Percentiles rank a stretch among this genome's conserved stretches.
Evolutionary conservation across 1,140 invertebrate species (phyloP).

Genomic region (Pissodes strobi): DNA sequence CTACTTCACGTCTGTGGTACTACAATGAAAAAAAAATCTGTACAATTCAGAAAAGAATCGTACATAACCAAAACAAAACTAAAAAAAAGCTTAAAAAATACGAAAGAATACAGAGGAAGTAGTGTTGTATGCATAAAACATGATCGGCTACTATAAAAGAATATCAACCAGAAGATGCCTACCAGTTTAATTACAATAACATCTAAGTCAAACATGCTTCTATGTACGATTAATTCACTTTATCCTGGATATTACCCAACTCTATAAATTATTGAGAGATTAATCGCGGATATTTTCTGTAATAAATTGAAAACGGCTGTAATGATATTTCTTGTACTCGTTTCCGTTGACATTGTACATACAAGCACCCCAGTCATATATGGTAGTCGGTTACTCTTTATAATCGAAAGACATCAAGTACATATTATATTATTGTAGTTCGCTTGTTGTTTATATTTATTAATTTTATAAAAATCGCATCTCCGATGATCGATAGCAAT

Average conservation of each 20-base stretch:
- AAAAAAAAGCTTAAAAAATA: no score
- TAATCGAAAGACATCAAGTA: no score
- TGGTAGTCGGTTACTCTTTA: neutral
- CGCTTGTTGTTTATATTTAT: no score
- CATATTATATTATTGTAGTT: no score
- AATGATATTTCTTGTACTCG: neutral
- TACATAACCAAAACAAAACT: no score
- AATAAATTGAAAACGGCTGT: constrained; percentile 6
- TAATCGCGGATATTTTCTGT: neutral
- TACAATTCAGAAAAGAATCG: no score
- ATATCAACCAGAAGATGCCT: neutral
- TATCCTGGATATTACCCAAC: neutral
- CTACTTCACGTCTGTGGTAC: no score
- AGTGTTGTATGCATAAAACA: neutral
- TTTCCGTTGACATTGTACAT: neutral
- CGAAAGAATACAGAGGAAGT: no score
- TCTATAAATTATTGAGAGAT: constrained; percentile 12
- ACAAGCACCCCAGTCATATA: neutral
- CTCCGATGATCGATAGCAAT: no score
- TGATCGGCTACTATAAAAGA: neutral
- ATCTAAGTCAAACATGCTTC: constrained; percentile 10
- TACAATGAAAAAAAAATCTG: no score
- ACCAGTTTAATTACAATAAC: constrained; percentile 14
- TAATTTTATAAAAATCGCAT: no score
- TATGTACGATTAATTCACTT: constrained; percentile 4